Evolutionary conservation across 2,797 vertebrate genomes (phyloP).

Genomic region (Eulemur albifrons): DNA sequence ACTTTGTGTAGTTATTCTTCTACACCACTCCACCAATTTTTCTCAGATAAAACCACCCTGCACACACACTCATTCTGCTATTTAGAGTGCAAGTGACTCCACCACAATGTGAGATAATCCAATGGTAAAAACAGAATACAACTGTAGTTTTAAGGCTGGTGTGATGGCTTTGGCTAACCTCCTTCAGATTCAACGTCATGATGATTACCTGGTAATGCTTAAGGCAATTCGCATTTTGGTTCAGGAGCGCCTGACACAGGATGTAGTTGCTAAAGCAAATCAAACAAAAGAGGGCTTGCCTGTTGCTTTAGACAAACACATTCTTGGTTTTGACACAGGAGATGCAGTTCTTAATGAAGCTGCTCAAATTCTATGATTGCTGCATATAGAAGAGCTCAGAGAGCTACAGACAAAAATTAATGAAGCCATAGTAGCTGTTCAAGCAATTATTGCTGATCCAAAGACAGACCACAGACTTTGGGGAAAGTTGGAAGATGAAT

Average conservation of each 20-base stretch:
- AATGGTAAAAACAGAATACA: neutral
- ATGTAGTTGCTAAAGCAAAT: no score
- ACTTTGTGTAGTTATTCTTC: neutral
- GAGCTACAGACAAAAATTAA: slow-evolving; percentile 98
- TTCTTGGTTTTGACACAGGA: slow-evolving; percentile 97
- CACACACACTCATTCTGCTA: neutral
- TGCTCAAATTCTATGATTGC: slow-evolving; percentile 94
- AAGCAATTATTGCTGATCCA: slow-evolving; percentile 98
- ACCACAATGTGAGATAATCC: neutral
- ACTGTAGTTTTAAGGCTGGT: neutral
- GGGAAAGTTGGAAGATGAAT: slow-evolving; percentile 97
- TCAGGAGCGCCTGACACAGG: no score
- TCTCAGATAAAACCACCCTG: neutral
- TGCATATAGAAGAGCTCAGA: slow-evolving; percentile 97
- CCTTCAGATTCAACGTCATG: no score
- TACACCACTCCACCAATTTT: neutral
- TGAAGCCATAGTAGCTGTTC: slow-evolving; percentile 97
- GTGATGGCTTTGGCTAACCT: no score
- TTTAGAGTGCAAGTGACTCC: neutral
- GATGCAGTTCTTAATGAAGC: slow-evolving; percentile 98
- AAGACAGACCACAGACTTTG: slow-evolving; percentile 96
- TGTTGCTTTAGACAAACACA: slow-evolving; percentile 94
- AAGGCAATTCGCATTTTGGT: no score
- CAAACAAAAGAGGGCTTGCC: slow-evolving; percentile 55
- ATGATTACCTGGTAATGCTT: no score